A percentile compares a stretch with the other conserved stretches of the same genome.
These are phyloP conservation scores for Anagrus nilaparvatae DNA, from an alignment of 1,140 invertebrate genomes.

Conservation along the genomic window DNA sequence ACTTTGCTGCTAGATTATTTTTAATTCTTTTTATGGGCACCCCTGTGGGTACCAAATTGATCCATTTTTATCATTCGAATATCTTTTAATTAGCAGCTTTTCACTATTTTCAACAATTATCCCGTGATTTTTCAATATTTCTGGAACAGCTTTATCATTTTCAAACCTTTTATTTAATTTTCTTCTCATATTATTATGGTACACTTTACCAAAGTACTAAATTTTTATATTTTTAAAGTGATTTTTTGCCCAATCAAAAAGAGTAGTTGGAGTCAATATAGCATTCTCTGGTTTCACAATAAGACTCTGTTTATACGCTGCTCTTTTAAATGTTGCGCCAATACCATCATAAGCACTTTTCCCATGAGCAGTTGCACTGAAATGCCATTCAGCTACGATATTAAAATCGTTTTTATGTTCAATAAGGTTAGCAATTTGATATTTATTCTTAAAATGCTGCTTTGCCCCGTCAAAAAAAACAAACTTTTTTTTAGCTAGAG, in stretches of 20 bases:
- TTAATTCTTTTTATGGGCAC: no score
- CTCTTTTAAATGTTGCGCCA: conserved; percentile 18
- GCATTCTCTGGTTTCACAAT: neutral
- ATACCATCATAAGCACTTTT: conserved; percentile 21
- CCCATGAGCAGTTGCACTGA: conserved; percentile 28
- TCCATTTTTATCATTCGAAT: no score
- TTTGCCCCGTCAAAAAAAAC: conserved; percentile 5
- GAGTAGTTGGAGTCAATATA: neutral
- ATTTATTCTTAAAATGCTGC: conserved; percentile 19
- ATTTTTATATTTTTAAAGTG: conserved; percentile 2
- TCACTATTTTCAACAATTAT: no score
- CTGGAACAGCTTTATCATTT: neutral
- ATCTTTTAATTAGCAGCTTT: no score
- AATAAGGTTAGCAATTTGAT: no score
- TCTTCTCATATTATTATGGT: neutral
- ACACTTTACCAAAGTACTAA: neutral
- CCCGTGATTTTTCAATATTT: no score
- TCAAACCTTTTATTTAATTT: neutral
- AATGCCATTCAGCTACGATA: conserved; percentile 25
- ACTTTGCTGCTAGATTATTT: no score
- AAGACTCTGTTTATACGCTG: conserved; percentile 16
- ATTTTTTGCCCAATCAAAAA: conserved; percentile 1
- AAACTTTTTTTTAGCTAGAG: no score
- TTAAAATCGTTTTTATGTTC: conserved; percentile 18
- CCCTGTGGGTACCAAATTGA: no score